Evolutionary conservation across 53 echinoderm and acorn worm species (phyloP).

Genomic region (Echinarachnius parma): DNA sequence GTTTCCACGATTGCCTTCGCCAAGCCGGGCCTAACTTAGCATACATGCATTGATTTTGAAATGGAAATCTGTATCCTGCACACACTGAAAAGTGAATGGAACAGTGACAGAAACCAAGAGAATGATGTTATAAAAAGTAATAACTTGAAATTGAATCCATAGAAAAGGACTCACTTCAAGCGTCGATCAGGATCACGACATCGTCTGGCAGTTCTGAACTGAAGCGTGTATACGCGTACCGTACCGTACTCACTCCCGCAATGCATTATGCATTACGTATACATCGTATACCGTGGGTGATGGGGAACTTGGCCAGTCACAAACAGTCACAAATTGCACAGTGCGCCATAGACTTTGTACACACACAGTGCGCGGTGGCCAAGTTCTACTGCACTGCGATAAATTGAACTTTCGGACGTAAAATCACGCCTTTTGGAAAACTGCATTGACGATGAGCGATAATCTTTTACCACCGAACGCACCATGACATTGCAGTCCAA

Average conservation of each 20-base stretch:
- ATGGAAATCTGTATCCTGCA: not conserved
- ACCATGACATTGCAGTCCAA: too few relatives aligned
- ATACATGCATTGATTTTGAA: not conserved
- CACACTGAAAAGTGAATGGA: not conserved
- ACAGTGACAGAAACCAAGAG: not conserved
- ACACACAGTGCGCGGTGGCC: conserved; percentile 12
- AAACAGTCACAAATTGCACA: conserved; percentile 12
- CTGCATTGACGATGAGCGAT: too few relatives aligned
- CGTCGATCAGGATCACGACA: conserved; percentile 11
- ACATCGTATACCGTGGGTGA: conserved; percentile 14
- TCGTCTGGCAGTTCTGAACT: conserved; percentile 9
- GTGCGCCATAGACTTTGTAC: conserved; percentile 11
- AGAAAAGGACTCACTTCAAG: not conserved
- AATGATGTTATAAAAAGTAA: not conserved
- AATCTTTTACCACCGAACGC: too few relatives aligned
- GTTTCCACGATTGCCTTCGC: conserved; percentile 41
- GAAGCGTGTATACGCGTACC: conserved; percentile 1
- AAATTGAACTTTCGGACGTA: conserved; percentile 14
- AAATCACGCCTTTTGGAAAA: conserved; percentile 14
- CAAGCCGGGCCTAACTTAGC: conserved; percentile 28
- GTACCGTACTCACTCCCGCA: conserved; percentile 14
- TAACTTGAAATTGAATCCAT: not conserved
- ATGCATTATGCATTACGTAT: conserved; percentile 11
- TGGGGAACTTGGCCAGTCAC: conserved; percentile 8
- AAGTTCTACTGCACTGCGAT: conserved; percentile 12